A percentile compares a stretch with the other conserved stretches of the same genome.
phyloP scores from a whole-genome alignment of 37 sponge, comb jelly and placozoan genomes.

The Haliclona indistincta region DNA sequence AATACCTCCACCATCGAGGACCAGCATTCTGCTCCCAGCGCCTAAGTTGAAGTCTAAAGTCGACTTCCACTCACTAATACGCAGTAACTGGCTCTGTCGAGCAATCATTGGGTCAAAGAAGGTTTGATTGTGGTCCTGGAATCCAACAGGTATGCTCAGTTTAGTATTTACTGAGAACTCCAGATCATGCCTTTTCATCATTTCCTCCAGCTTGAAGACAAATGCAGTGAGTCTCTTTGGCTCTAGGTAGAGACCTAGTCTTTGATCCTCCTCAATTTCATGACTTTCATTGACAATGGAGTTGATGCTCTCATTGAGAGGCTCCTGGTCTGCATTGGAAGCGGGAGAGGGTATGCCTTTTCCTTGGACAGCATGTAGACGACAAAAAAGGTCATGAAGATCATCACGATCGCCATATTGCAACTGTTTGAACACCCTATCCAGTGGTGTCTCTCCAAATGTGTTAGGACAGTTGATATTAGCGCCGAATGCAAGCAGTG shows the following conservation, averaged over 20 bases:
- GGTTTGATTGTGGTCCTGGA: background rate
- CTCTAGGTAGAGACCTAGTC: background rate
- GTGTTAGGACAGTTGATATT: conserved; percentile 31
- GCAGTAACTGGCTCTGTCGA: background rate
- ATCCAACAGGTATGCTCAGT: background rate
- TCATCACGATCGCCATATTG: background rate
- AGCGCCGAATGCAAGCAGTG: conserved; percentile 63
- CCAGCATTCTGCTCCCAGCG: conserved; percentile 41
- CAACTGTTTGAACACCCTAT: conserved; percentile 15
- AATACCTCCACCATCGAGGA: conserved; percentile 69
- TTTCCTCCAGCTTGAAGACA: conserved; percentile 12
- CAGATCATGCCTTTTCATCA: background rate
- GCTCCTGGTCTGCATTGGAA: background rate
- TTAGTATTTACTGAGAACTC: background rate
- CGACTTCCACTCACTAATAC: background rate
- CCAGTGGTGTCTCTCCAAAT: conserved; percentile 42
- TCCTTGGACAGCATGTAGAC: background rate
- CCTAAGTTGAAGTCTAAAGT: background rate
- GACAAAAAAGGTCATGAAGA: background rate
- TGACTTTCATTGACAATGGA: conserved; percentile 3
- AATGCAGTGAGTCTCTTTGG: background rate
- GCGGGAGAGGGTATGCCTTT: too few relatives aligned
- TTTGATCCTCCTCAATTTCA: background rate
- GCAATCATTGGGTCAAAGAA: conserved; percentile 5
- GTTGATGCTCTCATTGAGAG: background rate